Conservation (phyloP, 2,113 vertebrate genomes). For the Rhynchopsitta pachyrhyncha region DNA sequence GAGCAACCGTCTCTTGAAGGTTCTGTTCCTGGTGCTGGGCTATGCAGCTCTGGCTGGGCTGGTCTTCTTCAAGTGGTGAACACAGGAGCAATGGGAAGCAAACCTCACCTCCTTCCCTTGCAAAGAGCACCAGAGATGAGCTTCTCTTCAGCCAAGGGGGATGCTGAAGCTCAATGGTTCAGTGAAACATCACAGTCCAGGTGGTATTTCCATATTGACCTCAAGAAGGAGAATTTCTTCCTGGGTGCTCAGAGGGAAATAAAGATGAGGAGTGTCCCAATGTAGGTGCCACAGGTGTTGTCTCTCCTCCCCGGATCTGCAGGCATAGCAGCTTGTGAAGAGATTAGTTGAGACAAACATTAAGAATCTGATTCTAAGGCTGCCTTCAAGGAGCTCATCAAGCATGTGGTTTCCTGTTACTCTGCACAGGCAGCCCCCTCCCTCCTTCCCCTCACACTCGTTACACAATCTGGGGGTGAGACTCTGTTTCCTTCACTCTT, state of each 20-base stretch:
- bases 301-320: not conserved
- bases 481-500: not conserved
- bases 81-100: fast-evolving
- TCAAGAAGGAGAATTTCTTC: not conserved
- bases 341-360: not conserved
- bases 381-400: not conserved
- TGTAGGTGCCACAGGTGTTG: not conserved
- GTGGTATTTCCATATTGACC: fast-evolving
- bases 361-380: not conserved
- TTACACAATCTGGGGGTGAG: fast-evolving
- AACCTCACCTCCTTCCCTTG: not conserved
- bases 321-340: not conserved
- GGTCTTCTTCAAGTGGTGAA: constrained; percentile 87
- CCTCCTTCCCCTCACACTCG: not conserved
- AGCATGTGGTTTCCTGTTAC: not conserved
- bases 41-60: constrained; percentile 82
- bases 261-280: not conserved
- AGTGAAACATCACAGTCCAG: fast-evolving
- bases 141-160: not conserved
- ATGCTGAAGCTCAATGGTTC: fast-evolving
- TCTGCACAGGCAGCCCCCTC: not conserved
- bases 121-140: fast-evolving
- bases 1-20: constrained; percentile 85
- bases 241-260: not conserved
- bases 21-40: constrained; percentile 88